Conservation (phyloP, 2,113 vertebrate species). For the Pongo abelii region DNA sequence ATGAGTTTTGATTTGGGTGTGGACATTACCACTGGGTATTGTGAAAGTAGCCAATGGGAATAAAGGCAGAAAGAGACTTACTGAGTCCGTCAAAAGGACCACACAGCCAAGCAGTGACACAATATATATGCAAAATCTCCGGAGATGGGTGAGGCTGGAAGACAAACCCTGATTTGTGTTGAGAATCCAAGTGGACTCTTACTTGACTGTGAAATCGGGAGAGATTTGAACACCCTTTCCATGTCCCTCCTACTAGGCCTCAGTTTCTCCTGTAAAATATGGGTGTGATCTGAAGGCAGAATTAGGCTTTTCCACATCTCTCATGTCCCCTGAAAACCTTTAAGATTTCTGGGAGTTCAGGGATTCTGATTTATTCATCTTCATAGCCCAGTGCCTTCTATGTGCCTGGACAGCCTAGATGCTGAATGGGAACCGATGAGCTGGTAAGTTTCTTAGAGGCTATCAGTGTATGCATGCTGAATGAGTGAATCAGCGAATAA, state of each 20-base stretch:
- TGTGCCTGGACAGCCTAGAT: not conserved
- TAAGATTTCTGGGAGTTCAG: not conserved
- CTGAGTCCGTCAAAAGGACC: not conserved
- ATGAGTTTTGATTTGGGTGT: not conserved
- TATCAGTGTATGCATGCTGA: not conserved
- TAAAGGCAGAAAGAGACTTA: not conserved
- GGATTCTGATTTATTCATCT: not conserved
- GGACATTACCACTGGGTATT: not conserved
- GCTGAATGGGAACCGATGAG: not conserved
- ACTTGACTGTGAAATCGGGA: not conserved
- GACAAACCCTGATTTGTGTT: not conserved
- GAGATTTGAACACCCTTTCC: not conserved
- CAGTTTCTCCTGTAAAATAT: not conserved
- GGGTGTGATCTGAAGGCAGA: not conserved
- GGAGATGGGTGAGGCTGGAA: not conserved
- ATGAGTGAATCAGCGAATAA: not conserved
- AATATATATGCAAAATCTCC: not conserved
- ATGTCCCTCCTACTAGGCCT: not conserved
- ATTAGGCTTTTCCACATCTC: not conserved
- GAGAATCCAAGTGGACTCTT: not conserved
- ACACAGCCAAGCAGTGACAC: not conserved
- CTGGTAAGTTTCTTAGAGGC: not conserved
- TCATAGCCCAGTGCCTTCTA: not conserved
- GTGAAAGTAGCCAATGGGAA: not conserved
- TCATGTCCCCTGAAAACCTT: not conserved